Base-by-base conservation (phyloP, 2,113 vertebrate genomes). In the Pitta sordida region DNA sequence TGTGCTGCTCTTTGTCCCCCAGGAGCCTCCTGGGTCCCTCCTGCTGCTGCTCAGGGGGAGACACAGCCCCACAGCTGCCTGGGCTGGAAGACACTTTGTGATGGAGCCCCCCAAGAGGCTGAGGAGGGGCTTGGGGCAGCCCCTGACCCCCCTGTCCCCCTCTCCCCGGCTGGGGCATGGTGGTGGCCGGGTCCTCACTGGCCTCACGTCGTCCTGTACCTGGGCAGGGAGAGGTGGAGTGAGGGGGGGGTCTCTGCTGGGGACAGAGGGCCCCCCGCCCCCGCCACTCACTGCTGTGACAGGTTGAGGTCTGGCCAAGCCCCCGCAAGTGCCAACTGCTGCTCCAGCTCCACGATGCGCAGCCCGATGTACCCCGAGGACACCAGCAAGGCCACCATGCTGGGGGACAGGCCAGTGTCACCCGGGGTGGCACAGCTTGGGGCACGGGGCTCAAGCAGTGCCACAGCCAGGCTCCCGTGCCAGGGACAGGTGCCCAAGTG, bases 281-380 rank as follows among this genome's bases (percentile, higher is more conserved):
- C 29, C 2, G 1, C 29, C 44, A 83, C 94, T 97, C 89, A 96
- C 90, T 55, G 80, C 11, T 68, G 80, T 5, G 73, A 46, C 34
- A 56, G 9, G 58, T 67, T 96, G 94, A 97, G 97, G 77, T 97
- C 95, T 0, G 98, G 97, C 92, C 98, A 93, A 3, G 98, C 98
- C 26, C 97, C 98, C 4, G 96, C 51, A 0, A 97, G 96, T 0
- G 56, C 97, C 92, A 99, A 93, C 96, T 98, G 98, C 82, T 98
- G 97, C 88, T 99, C 99, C 92, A 99, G 94, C 59, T 98, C 98
- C 46, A 95, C 79, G 3, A 99, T 98, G 36, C 98, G 98, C 69
- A 99, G 94, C 13, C 98, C 98, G 2, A 99, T 98, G 95, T 99
- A 99, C 24, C 98, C 98, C 0, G 98, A 99, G 63, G 98, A 98